Conservation (phyloP, 2,113 vertebrate species). For the Neogale vison region DNA sequence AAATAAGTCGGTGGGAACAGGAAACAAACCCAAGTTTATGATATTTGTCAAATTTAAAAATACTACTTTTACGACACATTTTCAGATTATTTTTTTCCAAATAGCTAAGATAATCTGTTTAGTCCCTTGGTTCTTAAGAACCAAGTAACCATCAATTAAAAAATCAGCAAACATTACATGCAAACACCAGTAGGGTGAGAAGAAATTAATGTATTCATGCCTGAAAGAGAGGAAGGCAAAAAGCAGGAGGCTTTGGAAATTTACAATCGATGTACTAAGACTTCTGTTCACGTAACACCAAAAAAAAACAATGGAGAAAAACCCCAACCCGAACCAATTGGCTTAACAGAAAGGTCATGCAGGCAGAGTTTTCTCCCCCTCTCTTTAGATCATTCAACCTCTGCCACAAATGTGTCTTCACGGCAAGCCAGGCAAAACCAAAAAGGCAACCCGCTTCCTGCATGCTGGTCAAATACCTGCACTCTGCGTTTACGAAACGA, state of each 20-base stretch:
- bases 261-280: constrained; percentile 58
- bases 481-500: constrained; percentile 93
- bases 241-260: constrained; percentile 55
- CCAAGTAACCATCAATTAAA: constrained; percentile 54
- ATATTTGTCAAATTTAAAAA: background rate
- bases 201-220: constrained; percentile 81
- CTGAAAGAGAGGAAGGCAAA: constrained; percentile 55
- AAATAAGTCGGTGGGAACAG: constrained; percentile 52
- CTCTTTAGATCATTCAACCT: constrained; percentile 52
- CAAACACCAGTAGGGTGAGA: constrained; percentile 25
- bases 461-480: constrained; percentile 90
- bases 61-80: constrained; percentile 30
- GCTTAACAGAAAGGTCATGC: constrained; percentile 64
- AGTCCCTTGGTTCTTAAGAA: constrained; percentile 50
- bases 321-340: background rate
- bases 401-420: constrained; percentile 67
- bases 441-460: constrained; percentile 67
- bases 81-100: constrained; percentile 22
- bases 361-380: background rate
- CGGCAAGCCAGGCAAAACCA: constrained; percentile 82
- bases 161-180: constrained; percentile 60
- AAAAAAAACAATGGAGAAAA: background rate
- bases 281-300: constrained; percentile 32
- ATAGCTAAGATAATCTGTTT: constrained; percentile 30
- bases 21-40: constrained; percentile 66